Percentiles rank a stretch among this genome's conserved stretches.
Evolutionary conservation across 2,113 vertebrate genomes (phyloP).

Genomic region (Tamias sibiricus): DNA sequence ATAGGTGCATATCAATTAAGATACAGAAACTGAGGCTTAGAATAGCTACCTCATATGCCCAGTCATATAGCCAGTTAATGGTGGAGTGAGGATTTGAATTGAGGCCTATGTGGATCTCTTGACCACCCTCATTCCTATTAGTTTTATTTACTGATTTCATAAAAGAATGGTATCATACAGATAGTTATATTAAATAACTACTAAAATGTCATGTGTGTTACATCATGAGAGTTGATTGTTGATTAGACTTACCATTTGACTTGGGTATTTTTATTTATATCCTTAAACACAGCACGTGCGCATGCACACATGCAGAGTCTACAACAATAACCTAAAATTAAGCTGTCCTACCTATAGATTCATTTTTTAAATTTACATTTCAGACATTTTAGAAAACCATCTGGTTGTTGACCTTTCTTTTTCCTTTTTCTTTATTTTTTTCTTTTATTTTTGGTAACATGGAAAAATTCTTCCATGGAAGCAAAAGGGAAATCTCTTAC

Average conservation of each 20-base stretch:
- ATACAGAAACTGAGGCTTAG: background rate
- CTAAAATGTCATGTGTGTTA: background rate
- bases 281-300: background rate
- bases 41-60: background rate
- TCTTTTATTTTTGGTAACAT: background rate
- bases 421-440: background rate
- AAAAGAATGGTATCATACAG: background rate
- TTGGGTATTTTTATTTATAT: slow-evolving; percentile 7
- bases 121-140: background rate
- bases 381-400: slow-evolving; percentile 12
- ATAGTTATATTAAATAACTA: background rate
- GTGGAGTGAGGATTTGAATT: background rate
- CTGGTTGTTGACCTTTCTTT: background rate
- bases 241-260: background rate
- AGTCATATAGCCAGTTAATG: background rate
- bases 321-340: background rate
- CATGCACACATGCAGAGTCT: background rate
- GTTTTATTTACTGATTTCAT: background rate
- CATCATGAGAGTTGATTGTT: background rate
- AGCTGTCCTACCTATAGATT: background rate
- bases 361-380: slow-evolving; percentile 27
- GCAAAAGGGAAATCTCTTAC: slow-evolving; percentile 50
- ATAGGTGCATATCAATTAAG: background rate
- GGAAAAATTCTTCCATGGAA: slow-evolving; percentile 29
- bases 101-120: background rate